Evolutionary conservation across 2,797 vertebrate genomes (phyloP).

Genomic region (Chanos chanos): DNA sequence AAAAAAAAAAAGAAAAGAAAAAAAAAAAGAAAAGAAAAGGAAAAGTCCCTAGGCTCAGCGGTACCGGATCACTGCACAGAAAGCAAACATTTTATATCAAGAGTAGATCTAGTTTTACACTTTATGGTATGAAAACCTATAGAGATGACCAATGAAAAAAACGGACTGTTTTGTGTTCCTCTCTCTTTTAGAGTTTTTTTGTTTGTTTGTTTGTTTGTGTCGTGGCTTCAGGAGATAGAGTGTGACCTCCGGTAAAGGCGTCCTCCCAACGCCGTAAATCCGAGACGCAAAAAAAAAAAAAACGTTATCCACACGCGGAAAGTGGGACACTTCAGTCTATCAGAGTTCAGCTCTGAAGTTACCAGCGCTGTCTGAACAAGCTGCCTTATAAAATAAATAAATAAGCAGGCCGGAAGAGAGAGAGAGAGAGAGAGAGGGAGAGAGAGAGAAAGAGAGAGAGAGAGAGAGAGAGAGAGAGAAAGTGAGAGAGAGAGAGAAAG

Average conservation of each 20-base stretch:
- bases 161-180: not conserved
- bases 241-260: slow-evolving; percentile 3
- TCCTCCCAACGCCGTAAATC: not conserved
- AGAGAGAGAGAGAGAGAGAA: slow-evolving; percentile 43
- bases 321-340: slow-evolving; percentile 49
- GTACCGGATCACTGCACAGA: slow-evolving; percentile 52
- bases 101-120: slow-evolving; percentile 10
- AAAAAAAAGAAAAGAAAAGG: too few relatives aligned
- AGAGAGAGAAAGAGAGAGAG: slow-evolving; percentile 58
- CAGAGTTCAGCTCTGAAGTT: slow-evolving; percentile 52
- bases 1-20: too few relatives aligned
- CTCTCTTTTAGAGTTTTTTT: not conserved
- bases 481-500: slow-evolving; percentile 59
- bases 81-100: slow-evolving; percentile 58
- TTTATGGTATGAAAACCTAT: not conserved
- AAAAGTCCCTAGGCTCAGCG: too few relatives aligned
- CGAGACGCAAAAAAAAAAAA: slow-evolving; percentile 22
- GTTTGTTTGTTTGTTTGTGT: not conserved
- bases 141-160: slow-evolving; percentile 17
- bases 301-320: slow-evolving; percentile 48
- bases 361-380: slow-evolving; percentile 55
- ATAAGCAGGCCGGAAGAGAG: slow-evolving; percentile 47
- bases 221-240: slow-evolving; percentile 4
- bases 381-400: slow-evolving; percentile 42
- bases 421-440: slow-evolving; percentile 55